Percentiles rank a stretch among this genome's conserved stretches.
These are phyloP conservation scores for Euzophera pinguis DNA, from an alignment of 2,888 invertebrate species.

Conservation along the genomic window DNA sequence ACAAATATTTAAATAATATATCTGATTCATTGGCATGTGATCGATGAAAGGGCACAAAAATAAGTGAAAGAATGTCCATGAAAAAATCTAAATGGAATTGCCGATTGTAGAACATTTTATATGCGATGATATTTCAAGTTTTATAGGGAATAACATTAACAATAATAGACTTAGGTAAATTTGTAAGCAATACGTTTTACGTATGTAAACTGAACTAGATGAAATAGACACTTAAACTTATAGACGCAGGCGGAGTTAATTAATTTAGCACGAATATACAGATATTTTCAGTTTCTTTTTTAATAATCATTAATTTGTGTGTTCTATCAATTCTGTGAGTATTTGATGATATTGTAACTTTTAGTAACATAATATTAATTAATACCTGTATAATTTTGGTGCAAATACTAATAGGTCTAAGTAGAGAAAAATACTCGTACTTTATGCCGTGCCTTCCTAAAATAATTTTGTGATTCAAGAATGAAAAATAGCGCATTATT, in stretches of 20 bases:
- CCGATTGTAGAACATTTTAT: constrained; percentile 11
- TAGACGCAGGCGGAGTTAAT: constrained; percentile 11
- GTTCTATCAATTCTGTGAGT: constrained; percentile 13
- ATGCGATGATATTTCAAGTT: constrained; percentile 19
- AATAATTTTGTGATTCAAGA: constrained; percentile 26
- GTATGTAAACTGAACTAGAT: constrained; percentile 6
- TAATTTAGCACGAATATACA: constrained; percentile 14
- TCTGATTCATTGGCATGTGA: not conserved
- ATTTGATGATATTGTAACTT: constrained; percentile 12
- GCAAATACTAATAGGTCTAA: constrained; percentile 34
- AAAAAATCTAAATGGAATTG: constrained; percentile 17
- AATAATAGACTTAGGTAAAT: constrained; percentile 29
- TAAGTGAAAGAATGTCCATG: not conserved
- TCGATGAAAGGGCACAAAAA: constrained; percentile 1
- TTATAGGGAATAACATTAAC: constrained; percentile 18
- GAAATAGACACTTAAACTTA: constrained; percentile 14
- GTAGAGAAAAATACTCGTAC: constrained; percentile 36
- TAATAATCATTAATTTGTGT: constrained; percentile 14
- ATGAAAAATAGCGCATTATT: constrained; percentile 18
- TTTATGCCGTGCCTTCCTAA: constrained; percentile 46
- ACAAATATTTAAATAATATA: not conserved
- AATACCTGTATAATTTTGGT: constrained; percentile 18
- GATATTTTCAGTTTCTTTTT: constrained; percentile 9
- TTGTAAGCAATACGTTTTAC: constrained; percentile 27
- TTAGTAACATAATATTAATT: not conserved